Percentiles rank a stretch among this genome's conserved stretches.
phyloP scores from a whole-genome alignment of 2,797 vertebrate genomes.

The Fratercula arctica region DNA sequence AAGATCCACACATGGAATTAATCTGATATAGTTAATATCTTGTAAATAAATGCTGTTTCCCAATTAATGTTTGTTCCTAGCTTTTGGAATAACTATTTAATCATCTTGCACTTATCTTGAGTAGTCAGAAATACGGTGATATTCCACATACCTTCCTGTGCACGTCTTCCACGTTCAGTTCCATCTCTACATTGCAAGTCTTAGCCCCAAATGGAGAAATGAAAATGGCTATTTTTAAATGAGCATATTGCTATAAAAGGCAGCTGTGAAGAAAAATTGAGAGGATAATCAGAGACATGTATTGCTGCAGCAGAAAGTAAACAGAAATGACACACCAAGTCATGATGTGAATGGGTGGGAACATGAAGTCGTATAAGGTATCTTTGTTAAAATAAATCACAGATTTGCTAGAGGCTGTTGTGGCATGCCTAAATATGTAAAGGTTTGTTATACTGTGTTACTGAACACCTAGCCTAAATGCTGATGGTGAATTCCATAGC shows the following conservation, averaged over 20 bases:
- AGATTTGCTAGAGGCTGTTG: not conserved
- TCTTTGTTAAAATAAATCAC: not conserved
- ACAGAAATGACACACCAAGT: not conserved
- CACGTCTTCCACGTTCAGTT: not conserved
- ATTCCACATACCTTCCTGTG: not conserved
- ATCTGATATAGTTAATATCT: not conserved
- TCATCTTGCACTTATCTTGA: not conserved
- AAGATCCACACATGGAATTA: not conserved
- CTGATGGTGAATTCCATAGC: not conserved
- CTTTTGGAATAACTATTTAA: not conserved
- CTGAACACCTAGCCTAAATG: not conserved
- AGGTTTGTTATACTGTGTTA: not conserved
- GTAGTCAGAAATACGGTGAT: not conserved
- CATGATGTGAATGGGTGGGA: not conserved
- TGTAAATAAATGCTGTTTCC: not conserved
- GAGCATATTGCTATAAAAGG: not conserved
- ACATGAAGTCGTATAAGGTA: not conserved
- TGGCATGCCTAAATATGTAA: not conserved
- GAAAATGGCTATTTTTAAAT: not conserved
- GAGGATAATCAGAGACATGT: not conserved
- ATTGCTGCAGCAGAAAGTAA: not conserved
- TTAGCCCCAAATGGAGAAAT: not conserved
- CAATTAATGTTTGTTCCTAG: not conserved
- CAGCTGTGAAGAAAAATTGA: not conserved
- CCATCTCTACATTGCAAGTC: not conserved